phyloP scores from a whole-genome alignment of 2,888 invertebrate genomes.

The Tipula lateralis region DNA sequence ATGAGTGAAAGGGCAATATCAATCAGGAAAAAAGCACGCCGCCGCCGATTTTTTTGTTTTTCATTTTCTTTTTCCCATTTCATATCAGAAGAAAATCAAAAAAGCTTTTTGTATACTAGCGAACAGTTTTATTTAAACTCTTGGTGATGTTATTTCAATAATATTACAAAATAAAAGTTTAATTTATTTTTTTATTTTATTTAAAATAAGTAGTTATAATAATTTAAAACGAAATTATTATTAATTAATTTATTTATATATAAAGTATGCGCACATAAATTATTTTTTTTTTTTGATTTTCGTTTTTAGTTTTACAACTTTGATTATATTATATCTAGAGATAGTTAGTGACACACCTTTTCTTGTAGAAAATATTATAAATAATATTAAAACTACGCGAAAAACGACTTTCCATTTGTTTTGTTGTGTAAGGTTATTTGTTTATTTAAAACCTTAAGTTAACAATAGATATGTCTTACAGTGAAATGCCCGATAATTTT shows the following conservation, averaged over 20 bases:
- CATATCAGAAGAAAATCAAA: neutral
- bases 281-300: neutral
- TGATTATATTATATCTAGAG: neutral
- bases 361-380: neutral
- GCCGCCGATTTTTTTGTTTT: neutral
- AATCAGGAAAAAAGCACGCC: neutral
- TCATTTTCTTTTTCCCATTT: neutral
- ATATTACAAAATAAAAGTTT: neutral
- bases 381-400: neutral
- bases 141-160: neutral
- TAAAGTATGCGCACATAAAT: neutral
- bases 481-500: neutral
- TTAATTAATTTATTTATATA: neutral
- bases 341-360: neutral
- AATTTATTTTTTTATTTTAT: neutral
- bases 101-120: neutral
- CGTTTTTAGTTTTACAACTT: neutral
- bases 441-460: neutral
- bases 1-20: neutral
- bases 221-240: neutral
- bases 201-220: neutral
- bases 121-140: neutral
- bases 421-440: slow-evolving; percentile 20
- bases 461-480: neutral
- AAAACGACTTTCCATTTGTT: neutral